Evolutionary conservation across 2,797 vertebrate species (phyloP), one percentile per base, ranked within the genome.

Genomic region (Lophotriccus pileatus): DNA sequence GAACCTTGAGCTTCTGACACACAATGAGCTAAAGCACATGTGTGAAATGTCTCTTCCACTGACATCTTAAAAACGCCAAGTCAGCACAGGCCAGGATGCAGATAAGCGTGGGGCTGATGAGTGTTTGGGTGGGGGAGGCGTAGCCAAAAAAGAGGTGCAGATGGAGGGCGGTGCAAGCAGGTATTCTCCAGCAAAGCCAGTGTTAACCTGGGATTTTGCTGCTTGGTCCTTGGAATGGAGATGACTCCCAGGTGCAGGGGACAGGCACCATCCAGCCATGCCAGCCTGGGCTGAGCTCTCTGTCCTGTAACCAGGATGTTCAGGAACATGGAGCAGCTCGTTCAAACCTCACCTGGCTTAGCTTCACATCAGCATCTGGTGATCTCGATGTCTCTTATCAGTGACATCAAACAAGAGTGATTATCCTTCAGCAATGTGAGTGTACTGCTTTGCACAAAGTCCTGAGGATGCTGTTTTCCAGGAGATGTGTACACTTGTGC

Each of bases 111-210:
- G 75, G 44, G 53, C 37, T 94, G 92, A 55, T 28, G 77, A 13
- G 28, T 47, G 66, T 20, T 36, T 44, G 32, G 23, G 13, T 0
- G 3, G 52, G 53, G 50, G 56, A 34, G 68, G 72, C 0, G 0
- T 8, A 32, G 53, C 76, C 15, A 36, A 20, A 10, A 21, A 56
- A 20, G 18, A 39, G 12, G 8, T 0, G 6, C 66, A 41, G 78
- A 39, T 8, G 0, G 28, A 20, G 4, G 41, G 52, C 0, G 0
- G 7, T 15, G 25, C 2, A 3, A 18, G 50, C n/a, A 76, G 83
- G 66, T 72, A 14, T 39, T 55, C 14, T 84, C n/a, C 76, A 60
- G 37, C 6, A 30, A 50, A 62, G 28, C 9, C 62, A 23, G 23
- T 0, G 0, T 10, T 14, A 6, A 34, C 7, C 7, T 6, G 37